phyloP scores from a whole-genome alignment of 2,888 invertebrate genomes.

The Plebejus melissa region DNA sequence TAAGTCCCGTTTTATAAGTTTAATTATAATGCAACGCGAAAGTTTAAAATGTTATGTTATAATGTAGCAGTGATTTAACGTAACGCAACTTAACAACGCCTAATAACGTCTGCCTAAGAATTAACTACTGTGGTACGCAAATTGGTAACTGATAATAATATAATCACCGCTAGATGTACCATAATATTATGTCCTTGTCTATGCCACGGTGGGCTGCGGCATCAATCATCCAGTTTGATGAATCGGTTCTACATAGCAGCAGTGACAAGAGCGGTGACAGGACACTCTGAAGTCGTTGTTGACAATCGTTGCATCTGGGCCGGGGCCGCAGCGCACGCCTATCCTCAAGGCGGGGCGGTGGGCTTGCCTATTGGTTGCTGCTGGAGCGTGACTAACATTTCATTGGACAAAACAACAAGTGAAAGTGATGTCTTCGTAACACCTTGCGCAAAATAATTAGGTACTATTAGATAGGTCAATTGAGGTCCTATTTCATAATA shows the following conservation, averaged over 20 bases:
- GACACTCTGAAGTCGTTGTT: slow-evolving; percentile 6
- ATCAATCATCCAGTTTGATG: slow-evolving; percentile 4
- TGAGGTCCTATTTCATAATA: slow-evolving; percentile 39
- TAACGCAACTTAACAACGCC: no score
- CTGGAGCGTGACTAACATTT: slow-evolving; percentile 70
- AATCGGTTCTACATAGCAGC: not conserved
- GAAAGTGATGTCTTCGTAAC: slow-evolving; percentile 69
- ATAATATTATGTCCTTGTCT: not conserved
- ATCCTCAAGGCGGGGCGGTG: slow-evolving; percentile 68
- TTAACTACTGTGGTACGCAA: not conserved
- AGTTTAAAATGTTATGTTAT: no score
- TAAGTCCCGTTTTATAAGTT: no score
- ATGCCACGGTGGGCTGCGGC: not conserved
- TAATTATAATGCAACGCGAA: no score
- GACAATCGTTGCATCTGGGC: slow-evolving; percentile 46
- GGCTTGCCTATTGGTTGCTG: slow-evolving; percentile 69
- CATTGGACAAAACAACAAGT: slow-evolving; percentile 69
- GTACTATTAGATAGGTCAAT: slow-evolving; percentile 48
- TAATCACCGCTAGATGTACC: not conserved
- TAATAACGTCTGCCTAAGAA: not conserved
- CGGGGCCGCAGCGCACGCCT: slow-evolving; percentile 61
- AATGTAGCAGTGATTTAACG: no score
- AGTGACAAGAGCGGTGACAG: slow-evolving; percentile 12
- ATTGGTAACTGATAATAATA: not conserved
- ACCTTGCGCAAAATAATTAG: slow-evolving; percentile 60